These are phyloP conservation scores for Reticulitermes lucifugus DNA, from an alignment of 2,888 invertebrate genomes.

Conservation along the genomic window DNA sequence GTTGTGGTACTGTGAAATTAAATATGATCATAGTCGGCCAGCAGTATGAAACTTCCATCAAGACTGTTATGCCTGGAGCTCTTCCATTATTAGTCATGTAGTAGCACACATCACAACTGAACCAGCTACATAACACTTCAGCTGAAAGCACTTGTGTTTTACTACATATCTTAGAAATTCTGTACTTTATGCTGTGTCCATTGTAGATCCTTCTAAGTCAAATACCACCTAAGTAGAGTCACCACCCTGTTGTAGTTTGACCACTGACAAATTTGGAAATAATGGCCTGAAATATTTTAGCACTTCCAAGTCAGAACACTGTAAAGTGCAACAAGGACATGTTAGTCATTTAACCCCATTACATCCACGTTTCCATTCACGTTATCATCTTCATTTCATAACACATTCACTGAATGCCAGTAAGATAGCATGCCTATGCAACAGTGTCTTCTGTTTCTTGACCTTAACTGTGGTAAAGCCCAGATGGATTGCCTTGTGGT, in stretches of 20 bases:
- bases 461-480: background rate
- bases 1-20: background rate
- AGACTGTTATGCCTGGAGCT: background rate
- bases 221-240: background rate
- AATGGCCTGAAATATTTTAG: conserved; percentile 18
- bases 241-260: conserved; percentile 1
- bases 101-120: conserved; percentile 15
- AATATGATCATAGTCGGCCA: background rate
- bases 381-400: conserved; percentile 6
- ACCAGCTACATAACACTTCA: background rate
- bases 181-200: background rate
- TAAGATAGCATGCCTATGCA: conserved; percentile 18
- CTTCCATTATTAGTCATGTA: conserved; percentile 14
- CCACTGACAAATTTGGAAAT: conserved; percentile 17
- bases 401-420: conserved; percentile 31
- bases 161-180: background rate
- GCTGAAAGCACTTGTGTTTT: background rate
- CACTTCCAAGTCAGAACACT: background rate
- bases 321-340: background rate
- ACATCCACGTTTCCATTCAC: background rate
- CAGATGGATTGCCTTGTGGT: background rate
- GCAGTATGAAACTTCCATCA: conserved; percentile 9
- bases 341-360: background rate
- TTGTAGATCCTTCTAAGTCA: background rate
- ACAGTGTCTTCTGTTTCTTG: background rate